These are phyloP conservation scores for Mallotus villosus DNA, from an alignment of 2,797 vertebrate genomes.

Conservation along the genomic window DNA sequence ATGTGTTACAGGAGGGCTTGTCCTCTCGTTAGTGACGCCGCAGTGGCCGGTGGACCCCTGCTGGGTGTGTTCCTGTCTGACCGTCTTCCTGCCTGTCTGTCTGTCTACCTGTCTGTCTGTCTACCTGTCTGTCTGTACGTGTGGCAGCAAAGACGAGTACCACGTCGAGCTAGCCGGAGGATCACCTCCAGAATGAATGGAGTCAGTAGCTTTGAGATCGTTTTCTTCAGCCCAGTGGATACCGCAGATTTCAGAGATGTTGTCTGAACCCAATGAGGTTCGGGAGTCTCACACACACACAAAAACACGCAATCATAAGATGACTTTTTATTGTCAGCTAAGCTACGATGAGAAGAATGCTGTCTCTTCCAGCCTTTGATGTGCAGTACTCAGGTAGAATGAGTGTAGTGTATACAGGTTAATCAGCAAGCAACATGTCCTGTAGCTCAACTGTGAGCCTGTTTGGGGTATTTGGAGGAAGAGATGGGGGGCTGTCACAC, in stretches of 20 bases:
- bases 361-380: conserved; percentile 43
- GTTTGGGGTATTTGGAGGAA: conserved; percentile 11
- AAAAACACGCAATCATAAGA: background rate
- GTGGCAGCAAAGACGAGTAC: conserved; percentile 13
- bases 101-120: conserved; percentile 6
- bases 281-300: background rate
- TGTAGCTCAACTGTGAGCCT: conserved; percentile 48
- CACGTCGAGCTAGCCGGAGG: conserved; percentile 26
- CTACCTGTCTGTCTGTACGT: conserved; percentile 13
- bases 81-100: background rate
- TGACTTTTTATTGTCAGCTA: conserved; percentile 24
- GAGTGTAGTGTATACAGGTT: conserved; percentile 32
- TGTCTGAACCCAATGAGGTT: conserved; percentile 21
- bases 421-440: conserved; percentile 51
- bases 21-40: conserved; percentile 49
- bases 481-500: conserved; percentile 62
- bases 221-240: conserved; percentile 23
- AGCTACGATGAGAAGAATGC: conserved; percentile 1
- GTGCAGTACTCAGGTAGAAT: conserved; percentile 35
- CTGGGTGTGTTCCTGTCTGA: background rate
- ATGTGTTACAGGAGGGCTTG: conserved; percentile 39
- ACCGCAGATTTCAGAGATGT: conserved; percentile 32
- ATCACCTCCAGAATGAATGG: conserved; percentile 30
- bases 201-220: conserved; percentile 32
- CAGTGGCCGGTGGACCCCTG: conserved; percentile 8